Base-by-base conservation (phyloP, 2,113 vertebrate species). In the Ophiodon elongatus region DNA sequence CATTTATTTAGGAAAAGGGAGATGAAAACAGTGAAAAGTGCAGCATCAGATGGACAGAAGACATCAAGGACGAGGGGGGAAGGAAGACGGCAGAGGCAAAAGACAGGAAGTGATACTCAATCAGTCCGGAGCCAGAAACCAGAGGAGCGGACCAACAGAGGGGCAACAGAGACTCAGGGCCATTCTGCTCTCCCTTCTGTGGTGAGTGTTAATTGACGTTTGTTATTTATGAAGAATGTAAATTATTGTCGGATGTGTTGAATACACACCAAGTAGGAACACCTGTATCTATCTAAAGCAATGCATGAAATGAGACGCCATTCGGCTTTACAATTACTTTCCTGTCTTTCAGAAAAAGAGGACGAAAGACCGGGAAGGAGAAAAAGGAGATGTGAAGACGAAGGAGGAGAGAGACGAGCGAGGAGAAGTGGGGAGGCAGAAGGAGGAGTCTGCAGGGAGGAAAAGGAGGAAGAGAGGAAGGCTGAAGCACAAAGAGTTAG, bases 291-390 rank as follows among this genome's bases (percentile, higher is more conserved):
- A 21, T 43, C 19, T 4, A 8, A 71, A 27, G 33, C 4, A 27
- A 17, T 19, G 29, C 29, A 23, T 27, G 4, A 37, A 4, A 2
- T 39, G 9, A 37, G 7, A 37, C 2, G 4, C 15, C 0, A 2
- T 54, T 45, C 41, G 33, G 25, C 59, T 60, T 79, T 9, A 50
- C 13, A 14, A 4, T 13, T 13, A 2, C 2, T 29, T 27, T 23
- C 67, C 13, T 71, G 54, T 47, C 33, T 63, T 71, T 73, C n/a
- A 91, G 88, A 62, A 10, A 57, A 78, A 79, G 17, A 83, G 17
- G 37, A 67, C 0, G 7, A 29, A 25, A 37, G 27, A 13, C 17
- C 41, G 8, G 0, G n/a, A 69, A 56, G 57, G 21, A 41, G 31
- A 9, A 25, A 73, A 29, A 31, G 41, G 52, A 45, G 45, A 64